phyloP scores from a whole-genome alignment of 37 sponge, comb jelly and placozoan genomes.

The Halichondria panicea region DNA sequence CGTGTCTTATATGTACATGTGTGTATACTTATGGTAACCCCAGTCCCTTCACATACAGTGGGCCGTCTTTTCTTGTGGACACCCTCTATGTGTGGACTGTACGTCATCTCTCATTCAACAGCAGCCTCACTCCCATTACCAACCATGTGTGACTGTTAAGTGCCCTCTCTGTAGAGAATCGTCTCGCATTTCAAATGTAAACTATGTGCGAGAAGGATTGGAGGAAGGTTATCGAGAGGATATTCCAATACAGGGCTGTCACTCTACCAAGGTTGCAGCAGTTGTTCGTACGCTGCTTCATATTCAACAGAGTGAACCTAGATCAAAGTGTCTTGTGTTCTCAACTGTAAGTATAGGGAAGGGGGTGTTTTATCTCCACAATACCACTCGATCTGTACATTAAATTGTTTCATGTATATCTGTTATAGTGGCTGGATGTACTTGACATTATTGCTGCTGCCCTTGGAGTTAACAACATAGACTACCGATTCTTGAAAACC shows the following conservation, averaged over 20 bases:
- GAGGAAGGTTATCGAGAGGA: not conserved
- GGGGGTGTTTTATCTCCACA: not conserved
- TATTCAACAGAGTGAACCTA: constrained; percentile 38
- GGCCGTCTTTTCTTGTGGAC: constrained; percentile 81
- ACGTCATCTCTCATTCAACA: constrained; percentile 3
- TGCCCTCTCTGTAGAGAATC: constrained; percentile 70
- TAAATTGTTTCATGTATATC: not conserved
- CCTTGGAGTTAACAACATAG: constrained; percentile 43
- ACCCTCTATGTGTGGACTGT: constrained; percentile 70
- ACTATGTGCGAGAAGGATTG: constrained; percentile 14
- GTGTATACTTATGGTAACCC: no score
- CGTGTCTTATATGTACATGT: no score
- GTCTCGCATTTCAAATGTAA: constrained; percentile 25
- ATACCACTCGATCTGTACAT: not conserved
- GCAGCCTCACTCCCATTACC: not conserved
- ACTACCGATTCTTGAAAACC: not conserved
- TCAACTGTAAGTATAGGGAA: constrained; percentile 58
- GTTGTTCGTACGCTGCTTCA: constrained; percentile 27
- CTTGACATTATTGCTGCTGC: constrained; percentile 40
- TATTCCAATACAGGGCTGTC: constrained; percentile 50
- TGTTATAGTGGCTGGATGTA: constrained; percentile 55
- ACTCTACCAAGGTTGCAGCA: constrained; percentile 73
- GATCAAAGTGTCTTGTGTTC: constrained; percentile 77
- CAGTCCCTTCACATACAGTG: constrained; percentile 68
- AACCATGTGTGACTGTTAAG: not conserved